These are phyloP conservation scores for Lithophane socia DNA, from an alignment of 2,888 invertebrate species.

Conservation along the genomic window DNA sequence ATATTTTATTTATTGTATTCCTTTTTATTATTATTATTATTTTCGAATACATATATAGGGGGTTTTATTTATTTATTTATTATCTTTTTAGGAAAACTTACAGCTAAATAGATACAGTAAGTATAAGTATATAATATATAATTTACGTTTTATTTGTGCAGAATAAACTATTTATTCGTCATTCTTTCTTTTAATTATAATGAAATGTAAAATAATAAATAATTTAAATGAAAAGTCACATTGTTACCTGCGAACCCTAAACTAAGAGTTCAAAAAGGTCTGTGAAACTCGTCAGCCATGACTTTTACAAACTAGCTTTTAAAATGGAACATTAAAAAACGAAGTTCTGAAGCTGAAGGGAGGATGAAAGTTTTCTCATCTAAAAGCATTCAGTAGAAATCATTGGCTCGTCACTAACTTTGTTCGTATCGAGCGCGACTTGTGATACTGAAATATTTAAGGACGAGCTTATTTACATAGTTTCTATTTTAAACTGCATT, in stretches of 20 bases:
- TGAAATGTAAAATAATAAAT: no score
- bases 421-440: slow-evolving; percentile 35
- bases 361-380: slow-evolving; percentile 56
- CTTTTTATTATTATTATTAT: background rate
- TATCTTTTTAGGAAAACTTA: no score
- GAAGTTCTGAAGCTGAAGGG: slow-evolving; percentile 15
- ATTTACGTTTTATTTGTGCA: background rate
- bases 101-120: no score
- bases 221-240: background rate
- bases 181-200: background rate
- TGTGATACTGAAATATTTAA: slow-evolving; percentile 33
- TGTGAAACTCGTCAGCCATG: slow-evolving; percentile 23
- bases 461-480: slow-evolving; percentile 5
- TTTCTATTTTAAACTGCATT: slow-evolving; percentile 2
- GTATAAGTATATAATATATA: no score
- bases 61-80: no score
- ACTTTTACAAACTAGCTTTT: slow-evolving; percentile 25
- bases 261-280: slow-evolving; percentile 14
- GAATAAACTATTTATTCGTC: background rate
- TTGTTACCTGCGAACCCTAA: background rate
- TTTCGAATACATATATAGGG: no score
- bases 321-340: slow-evolving; percentile 35
- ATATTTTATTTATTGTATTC: no score
- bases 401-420: slow-evolving; percentile 46
- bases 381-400: slow-evolving; percentile 51